Percentiles rank a stretch among this genome's conserved stretches.
Conservation (phyloP, 2,888 invertebrate species). For the Rhopalosiphum nymphaeae region DNA sequence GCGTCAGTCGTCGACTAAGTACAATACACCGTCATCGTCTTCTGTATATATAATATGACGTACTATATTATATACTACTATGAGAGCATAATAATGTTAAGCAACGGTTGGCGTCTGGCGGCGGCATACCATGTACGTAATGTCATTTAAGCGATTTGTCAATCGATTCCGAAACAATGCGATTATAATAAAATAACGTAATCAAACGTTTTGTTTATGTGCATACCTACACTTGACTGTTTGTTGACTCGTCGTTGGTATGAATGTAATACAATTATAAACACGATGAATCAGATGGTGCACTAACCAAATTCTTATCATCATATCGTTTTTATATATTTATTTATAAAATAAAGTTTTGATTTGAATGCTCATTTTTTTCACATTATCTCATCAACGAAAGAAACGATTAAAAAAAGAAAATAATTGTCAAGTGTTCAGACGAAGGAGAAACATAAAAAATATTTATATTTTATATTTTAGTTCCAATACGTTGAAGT, state of each 20-base stretch:
- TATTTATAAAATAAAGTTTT: not conserved
- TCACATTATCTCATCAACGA: not conserved
- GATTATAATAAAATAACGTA: not conserved
- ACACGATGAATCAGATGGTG: not conserved
- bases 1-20: not conserved
- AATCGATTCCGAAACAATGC: constrained; percentile 33
- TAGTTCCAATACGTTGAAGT: not conserved
- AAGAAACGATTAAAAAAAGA: not conserved
- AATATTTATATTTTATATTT: not conserved
- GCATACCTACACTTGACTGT: not conserved
- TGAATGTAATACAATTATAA: not conserved
- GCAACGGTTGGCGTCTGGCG: not conserved
- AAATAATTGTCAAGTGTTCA: not conserved
- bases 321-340: not conserved
- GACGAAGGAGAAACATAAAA: not conserved
- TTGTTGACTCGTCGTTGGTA: not conserved
- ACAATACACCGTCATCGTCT: not conserved
- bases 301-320: not conserved
- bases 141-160: constrained; percentile 4
- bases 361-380: not conserved
- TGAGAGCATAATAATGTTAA: not conserved
- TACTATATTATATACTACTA: no score
- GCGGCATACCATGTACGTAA: not conserved
- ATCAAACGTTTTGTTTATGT: not conserved
- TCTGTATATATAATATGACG: not conserved